phyloP scores from a whole-genome alignment of 2,113 vertebrate species.

The Oxyura jamaicensis region DNA sequence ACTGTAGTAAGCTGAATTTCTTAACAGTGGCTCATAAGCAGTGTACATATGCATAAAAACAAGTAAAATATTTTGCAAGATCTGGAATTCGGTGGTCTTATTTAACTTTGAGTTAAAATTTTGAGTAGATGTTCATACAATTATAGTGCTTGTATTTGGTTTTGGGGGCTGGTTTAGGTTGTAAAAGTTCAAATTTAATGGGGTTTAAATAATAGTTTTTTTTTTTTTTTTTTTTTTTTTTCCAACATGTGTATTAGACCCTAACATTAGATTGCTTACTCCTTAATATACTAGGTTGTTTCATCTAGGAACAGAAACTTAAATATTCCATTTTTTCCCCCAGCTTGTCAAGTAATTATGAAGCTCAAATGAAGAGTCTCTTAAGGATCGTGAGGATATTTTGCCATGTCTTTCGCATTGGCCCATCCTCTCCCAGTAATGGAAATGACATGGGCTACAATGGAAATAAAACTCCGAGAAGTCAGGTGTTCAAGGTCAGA shows the following conservation, averaged over 20 bases:
- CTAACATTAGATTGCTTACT: not conserved
- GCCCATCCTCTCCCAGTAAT: constrained; percentile 93
- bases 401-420: constrained; percentile 95
- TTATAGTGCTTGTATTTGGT: not conserved
- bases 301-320: constrained; percentile 43
- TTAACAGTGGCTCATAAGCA: not conserved
- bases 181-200: not conserved
- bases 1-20: not conserved
- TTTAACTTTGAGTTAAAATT: not conserved
- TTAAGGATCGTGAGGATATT: constrained; percentile 96
- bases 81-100: not conserved
- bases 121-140: not conserved
- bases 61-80: not conserved
- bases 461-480: constrained; percentile 97
- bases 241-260: not conserved
- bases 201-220: not conserved
- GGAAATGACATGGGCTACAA: constrained; percentile 98
- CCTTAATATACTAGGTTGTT: not conserved
- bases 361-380: constrained; percentile 98
- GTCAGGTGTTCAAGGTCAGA: constrained; percentile 98
- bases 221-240: fast-evolving
- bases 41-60: fast-evolving
- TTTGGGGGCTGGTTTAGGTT: not conserved
- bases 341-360: constrained; percentile 97
- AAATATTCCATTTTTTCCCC: constrained; percentile 44